Evolutionary conservation across 2,797 vertebrate species (phyloP).

Genomic region (Paramormyrops hopkinsi): DNA sequence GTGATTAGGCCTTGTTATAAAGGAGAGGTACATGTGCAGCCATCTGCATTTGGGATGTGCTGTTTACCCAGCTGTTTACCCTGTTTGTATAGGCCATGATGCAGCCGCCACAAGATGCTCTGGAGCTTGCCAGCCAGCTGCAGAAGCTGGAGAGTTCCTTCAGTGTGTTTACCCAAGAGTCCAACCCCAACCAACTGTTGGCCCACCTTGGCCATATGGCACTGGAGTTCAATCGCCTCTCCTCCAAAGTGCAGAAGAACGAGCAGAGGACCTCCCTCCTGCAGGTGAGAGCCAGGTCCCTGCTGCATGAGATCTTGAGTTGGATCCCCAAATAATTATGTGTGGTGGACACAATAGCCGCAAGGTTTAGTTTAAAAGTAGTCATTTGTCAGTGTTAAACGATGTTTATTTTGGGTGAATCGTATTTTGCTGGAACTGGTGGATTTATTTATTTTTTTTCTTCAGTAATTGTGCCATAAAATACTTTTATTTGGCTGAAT

Average conservation of each 20-base stretch:
- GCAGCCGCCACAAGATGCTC: slow-evolving; percentile 65
- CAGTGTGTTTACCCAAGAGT: slow-evolving; percentile 86
- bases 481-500: not conserved
- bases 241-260: slow-evolving; percentile 94
- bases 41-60: not conserved
- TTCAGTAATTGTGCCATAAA: not conserved
- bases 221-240: slow-evolving; percentile 93
- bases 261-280: slow-evolving; percentile 89
- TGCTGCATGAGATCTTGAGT: not conserved
- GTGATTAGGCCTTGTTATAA: not conserved
- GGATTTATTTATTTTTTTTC: not conserved
- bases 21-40: not conserved
- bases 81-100: slow-evolving; percentile 49
- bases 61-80: not conserved
- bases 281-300: slow-evolving; percentile 63
- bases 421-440: not conserved
- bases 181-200: slow-evolving; percentile 87
- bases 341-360: not conserved
- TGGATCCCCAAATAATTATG: not conserved
- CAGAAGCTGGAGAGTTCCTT: slow-evolving; percentile 88
- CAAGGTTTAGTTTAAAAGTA: not conserved
- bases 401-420: not conserved
- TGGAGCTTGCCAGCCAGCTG: slow-evolving; percentile 80
- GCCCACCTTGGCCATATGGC: slow-evolving; percentile 92
- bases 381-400: not conserved